Evolutionary conservation across 2,797 vertebrate species (phyloP), one percentile per base, ranked within the genome.

Genomic region (Allobates femoralis): DNA sequence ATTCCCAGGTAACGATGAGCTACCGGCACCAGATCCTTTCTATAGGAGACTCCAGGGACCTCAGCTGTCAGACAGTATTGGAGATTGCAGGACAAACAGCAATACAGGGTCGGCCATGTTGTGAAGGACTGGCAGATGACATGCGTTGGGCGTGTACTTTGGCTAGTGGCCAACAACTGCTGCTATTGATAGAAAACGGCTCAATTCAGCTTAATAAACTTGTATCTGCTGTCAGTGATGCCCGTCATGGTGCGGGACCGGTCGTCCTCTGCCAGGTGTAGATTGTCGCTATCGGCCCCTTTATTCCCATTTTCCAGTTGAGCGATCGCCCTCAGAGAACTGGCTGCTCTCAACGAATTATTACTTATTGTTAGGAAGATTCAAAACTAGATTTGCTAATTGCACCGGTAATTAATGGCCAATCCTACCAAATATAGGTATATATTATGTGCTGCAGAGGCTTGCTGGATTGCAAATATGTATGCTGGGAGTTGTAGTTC

Each of bases 121-220:
- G 46, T 66, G 53, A 46, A 66, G 81, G 30, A 19, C 76, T 66
- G 26, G 77, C 62, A 62, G 86, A 75, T 87, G 80, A 84, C 76
- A 46, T 50, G 81, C 3, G 46, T 73, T 37, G 32, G 74, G 73
- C 79, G 46, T n/a, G 86, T 74, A 30, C 14, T 41, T 79, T 80
- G 86, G 86, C 86, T 23, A 41, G 32, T 41, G 84, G 82, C 81
- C 82, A 75, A 12, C 67, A 71, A 74, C 86, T 76, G 86, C 19
- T 64, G 14, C 76, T 26, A 80, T 87, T 87, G 81, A 84, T 87
- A 87, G 37, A 83, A 77, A 32, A 87, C 76, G 53, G 41, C 50
- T 87, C 86, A 55, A 84, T 87, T 87, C 66, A 32, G 64, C 67
- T 56, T 80, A 79, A 87, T 87, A 60, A 76, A 84, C 75, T 64